phyloP scores from a whole-genome alignment of 2,113 vertebrate genomes.

The Poecilia latipinna region DNA sequence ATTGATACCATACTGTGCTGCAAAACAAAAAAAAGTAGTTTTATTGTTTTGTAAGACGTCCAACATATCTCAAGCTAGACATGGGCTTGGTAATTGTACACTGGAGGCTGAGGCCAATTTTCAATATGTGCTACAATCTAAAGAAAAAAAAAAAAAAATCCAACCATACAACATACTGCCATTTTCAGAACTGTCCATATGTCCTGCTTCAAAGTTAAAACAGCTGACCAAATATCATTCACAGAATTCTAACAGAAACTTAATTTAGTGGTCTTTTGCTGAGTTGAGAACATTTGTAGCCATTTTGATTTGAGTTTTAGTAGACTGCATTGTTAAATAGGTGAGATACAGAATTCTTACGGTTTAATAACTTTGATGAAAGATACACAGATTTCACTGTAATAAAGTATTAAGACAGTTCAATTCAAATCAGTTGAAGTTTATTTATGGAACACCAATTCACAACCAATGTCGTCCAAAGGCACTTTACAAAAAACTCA shows the following conservation, averaged over 20 bases:
- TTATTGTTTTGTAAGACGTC: neutral
- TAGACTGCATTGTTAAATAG: neutral
- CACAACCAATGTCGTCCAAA: too few relatives aligned
- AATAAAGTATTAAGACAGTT: too few relatives aligned
- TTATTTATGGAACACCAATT: too few relatives aligned
- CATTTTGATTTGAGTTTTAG: neutral
- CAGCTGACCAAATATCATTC: neutral
- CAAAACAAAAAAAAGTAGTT: neutral
- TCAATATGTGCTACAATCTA: slow-evolving; percentile 22
- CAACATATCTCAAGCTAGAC: too few relatives aligned
- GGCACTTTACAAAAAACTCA: too few relatives aligned
- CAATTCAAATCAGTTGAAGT: too few relatives aligned
- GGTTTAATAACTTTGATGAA: too few relatives aligned
- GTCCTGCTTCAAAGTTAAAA: slow-evolving; percentile 10
- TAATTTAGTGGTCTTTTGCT: slow-evolving; percentile 10
- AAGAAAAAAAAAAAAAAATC: slow-evolving; percentile 8
- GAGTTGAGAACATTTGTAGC: neutral
- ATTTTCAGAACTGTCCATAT: slow-evolving; percentile 54
- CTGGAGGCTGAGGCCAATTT: slow-evolving; percentile 25
- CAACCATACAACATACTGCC: slow-evolving; percentile 54
- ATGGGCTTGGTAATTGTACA: too few relatives aligned
- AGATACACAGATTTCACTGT: too few relatives aligned
- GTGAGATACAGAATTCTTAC: too few relatives aligned
- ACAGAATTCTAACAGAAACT: slow-evolving; percentile 23
- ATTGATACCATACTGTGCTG: neutral